Conservation (phyloP, 2,888 invertebrate species). For the Microctonus hyperodae region DNA sequence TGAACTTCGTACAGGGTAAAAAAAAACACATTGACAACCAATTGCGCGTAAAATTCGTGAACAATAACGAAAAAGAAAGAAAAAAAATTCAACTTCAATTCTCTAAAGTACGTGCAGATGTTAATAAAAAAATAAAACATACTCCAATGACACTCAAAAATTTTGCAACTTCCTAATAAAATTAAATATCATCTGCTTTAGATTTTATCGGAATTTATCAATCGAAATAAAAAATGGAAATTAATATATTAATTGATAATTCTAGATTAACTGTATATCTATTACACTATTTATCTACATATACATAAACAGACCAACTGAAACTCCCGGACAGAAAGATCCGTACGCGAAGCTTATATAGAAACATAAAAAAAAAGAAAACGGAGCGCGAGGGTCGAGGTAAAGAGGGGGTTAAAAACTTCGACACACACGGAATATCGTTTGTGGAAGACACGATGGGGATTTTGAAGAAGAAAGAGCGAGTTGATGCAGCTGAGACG, state of each 20-base stretch:
- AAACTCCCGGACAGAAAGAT: constrained; percentile 2
- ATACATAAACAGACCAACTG: too few species aligned
- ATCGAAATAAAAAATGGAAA: background rate
- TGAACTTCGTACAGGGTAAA: constrained; percentile 42
- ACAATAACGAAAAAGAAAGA: constrained; percentile 49
- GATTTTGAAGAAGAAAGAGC: constrained; percentile 32
- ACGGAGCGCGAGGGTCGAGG: too few species aligned
- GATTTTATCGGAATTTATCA: constrained; percentile 10
- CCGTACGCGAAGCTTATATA: too few species aligned
- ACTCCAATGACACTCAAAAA: background rate
- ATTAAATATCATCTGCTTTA: background rate
- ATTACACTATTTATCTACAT: too few species aligned
- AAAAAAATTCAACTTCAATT: background rate
- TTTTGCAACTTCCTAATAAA: background rate
- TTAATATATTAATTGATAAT: too few species aligned
- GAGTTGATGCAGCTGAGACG: constrained; percentile 53
- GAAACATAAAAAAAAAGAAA: too few species aligned
- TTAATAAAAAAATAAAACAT: background rate
- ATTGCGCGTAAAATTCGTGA: constrained; percentile 62
- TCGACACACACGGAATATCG: background rate
- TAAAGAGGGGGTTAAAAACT: background rate
- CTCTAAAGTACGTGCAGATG: background rate
- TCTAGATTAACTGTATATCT: too few species aligned
- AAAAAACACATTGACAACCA: constrained; percentile 53
- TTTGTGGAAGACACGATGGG: too few species aligned